phyloP scores from a whole-genome alignment of 2,888 invertebrate genomes.

The Agrotis puta region DNA sequence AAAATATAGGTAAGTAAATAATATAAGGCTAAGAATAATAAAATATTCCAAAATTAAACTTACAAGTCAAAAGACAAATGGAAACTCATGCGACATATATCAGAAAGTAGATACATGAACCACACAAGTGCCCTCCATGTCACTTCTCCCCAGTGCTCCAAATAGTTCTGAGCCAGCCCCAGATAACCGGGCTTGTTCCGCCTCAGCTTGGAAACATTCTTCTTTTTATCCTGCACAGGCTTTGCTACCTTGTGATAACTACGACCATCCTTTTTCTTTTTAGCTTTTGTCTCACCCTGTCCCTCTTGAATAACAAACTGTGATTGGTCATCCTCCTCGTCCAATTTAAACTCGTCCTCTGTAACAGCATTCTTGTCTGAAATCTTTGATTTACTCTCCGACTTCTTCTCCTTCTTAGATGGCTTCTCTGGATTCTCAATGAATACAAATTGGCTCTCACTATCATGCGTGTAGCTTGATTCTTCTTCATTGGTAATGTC shows the following conservation, averaged over 20 bases:
- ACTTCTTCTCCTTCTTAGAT: conserved; percentile 84
- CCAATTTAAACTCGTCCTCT: conserved; percentile 79
- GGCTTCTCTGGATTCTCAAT: conserved; percentile 86
- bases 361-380: conserved; percentile 73
- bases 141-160: conserved; percentile 91
- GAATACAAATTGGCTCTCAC: conserved; percentile 87
- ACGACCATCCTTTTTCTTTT: conserved; percentile 89
- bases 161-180: conserved; percentile 84
- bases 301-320: conserved; percentile 83
- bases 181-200: conserved; percentile 86
- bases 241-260: conserved; percentile 81
- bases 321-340: conserved; percentile 81
- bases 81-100: conserved; percentile 95
- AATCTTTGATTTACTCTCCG: conserved; percentile 76
- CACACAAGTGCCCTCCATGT: conserved; percentile 93
- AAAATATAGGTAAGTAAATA: background rate
- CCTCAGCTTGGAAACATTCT: conserved; percentile 83
- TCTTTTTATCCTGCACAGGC: conserved; percentile 87
- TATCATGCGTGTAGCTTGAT: conserved; percentile 75
- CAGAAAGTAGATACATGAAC: conserved; percentile 95
- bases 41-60: conserved; percentile 78
- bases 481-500: conserved; percentile 87
- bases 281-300: conserved; percentile 79
- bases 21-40: background rate
- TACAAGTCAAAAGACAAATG: conserved; percentile 94